Evolutionary conservation across 2,888 invertebrate species (phyloP).

Genomic region (Meloe dianella): DNA sequence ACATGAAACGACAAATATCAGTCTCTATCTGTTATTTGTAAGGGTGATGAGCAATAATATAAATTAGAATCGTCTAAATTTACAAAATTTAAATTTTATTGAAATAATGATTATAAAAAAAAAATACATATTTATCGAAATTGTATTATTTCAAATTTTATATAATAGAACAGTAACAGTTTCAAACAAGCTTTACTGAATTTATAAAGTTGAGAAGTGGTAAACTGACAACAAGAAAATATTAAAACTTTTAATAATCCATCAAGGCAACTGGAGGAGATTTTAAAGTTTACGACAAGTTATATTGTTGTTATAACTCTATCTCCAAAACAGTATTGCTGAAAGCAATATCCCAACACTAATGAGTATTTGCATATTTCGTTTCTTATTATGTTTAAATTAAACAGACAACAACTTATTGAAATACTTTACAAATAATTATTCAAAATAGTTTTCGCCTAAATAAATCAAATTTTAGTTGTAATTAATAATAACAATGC

Average conservation of each 20-base stretch:
- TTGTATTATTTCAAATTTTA: background rate
- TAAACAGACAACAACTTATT: background rate
- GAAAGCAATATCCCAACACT: conserved; percentile 25
- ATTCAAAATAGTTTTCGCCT: background rate
- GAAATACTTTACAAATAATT: background rate
- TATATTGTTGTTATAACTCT: conserved; percentile 38
- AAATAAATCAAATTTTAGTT: background rate
- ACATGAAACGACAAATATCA: conserved; percentile 15
- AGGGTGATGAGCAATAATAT: background rate
- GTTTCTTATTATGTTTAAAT: background rate
- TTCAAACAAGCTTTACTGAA: conserved; percentile 3
- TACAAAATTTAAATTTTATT: background rate
- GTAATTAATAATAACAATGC: too few relatives aligned
- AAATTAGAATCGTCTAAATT: background rate
- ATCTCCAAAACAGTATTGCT: conserved; percentile 25
- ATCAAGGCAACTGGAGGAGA: conserved; percentile 28
- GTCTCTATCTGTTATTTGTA: background rate
- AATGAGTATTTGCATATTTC: conserved; percentile 28
- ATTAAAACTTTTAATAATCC: conserved; percentile 43
- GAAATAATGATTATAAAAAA: too few relatives aligned
- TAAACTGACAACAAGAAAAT: conserved; percentile 37
- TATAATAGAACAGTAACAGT: background rate
- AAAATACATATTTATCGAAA: too few relatives aligned
- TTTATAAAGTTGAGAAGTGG: conserved; percentile 17
- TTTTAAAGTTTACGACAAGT: conserved; percentile 37